Evolutionary conservation across 2,113 vertebrate genomes (phyloP).

Genomic region (Lutjanus erythropterus): DNA sequence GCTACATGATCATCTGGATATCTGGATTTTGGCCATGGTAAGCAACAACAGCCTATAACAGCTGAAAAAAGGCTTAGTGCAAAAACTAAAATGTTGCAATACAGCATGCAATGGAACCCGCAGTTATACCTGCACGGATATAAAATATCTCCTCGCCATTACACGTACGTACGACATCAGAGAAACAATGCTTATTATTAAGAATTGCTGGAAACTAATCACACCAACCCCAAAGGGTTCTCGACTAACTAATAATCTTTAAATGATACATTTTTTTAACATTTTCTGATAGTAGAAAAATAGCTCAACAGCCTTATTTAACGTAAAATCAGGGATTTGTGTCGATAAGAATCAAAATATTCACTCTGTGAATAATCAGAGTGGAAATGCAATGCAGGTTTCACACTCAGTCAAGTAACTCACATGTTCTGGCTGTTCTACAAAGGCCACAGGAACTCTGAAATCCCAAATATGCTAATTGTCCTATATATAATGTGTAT

Average conservation of each 20-base stretch:
- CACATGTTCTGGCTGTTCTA: slow-evolving; percentile 74
- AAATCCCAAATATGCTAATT: slow-evolving; percentile 67
- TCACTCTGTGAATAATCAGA: slow-evolving; percentile 62
- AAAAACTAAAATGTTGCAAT: slow-evolving; percentile 79
- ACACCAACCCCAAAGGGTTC: slow-evolving; percentile 60
- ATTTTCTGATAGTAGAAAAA: slow-evolving; percentile 80
- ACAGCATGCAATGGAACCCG: slow-evolving; percentile 79
- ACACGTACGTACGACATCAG: slow-evolving; percentile 62
- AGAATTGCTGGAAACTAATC: slow-evolving; percentile 65
- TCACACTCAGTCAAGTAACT: slow-evolving; percentile 73
- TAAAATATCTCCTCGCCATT: slow-evolving; percentile 64
- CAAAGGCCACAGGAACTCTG: slow-evolving; percentile 78
- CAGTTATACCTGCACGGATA: slow-evolving; percentile 61
- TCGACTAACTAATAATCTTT: slow-evolving; percentile 63
- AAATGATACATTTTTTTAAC: slow-evolving; percentile 67
- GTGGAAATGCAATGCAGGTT: slow-evolving; percentile 65
- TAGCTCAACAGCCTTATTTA: slow-evolving; percentile 71
- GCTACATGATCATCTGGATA: slow-evolving; percentile 46
- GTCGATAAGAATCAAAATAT: slow-evolving; percentile 69
- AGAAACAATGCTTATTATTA: slow-evolving; percentile 65
- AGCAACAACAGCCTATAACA: slow-evolving; percentile 81
- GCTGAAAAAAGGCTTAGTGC: slow-evolving; percentile 80
- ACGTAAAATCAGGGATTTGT: slow-evolving; percentile 66
- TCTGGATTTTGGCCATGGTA: slow-evolving; percentile 75
- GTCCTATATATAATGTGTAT: slow-evolving; percentile 42